Evolutionary conservation across 2,888 invertebrate species (phyloP).

Genomic region (Lasioglossum vierecki): DNA sequence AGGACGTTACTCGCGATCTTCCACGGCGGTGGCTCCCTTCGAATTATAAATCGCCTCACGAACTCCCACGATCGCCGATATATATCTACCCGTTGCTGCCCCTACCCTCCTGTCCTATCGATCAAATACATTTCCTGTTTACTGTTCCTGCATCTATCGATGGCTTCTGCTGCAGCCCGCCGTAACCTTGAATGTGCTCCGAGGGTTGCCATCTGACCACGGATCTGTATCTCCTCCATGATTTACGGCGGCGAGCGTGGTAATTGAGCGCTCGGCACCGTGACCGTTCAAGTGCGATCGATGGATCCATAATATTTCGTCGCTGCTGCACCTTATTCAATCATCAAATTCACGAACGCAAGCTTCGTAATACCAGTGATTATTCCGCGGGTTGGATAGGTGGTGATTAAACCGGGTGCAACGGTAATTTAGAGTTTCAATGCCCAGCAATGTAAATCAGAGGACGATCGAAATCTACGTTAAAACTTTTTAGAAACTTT

Average conservation of each 20-base stretch:
- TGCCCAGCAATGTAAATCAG: background rate
- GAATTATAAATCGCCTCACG: conserved; percentile 75
- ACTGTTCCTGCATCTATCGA: conserved; percentile 71
- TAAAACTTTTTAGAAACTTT: background rate
- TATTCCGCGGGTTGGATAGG: background rate
- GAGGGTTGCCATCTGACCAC: conserved; percentile 70
- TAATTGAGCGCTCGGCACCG: conserved; percentile 70
- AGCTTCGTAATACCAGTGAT: background rate
- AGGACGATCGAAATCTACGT: background rate
- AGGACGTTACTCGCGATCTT: conserved; percentile 71
- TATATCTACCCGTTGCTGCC: conserved; percentile 51
- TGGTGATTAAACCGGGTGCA: background rate
- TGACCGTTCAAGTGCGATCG: conserved; percentile 31
- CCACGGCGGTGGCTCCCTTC: conserved; percentile 63
- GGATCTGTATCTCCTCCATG: conserved; percentile 76
- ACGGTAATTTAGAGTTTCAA: background rate
- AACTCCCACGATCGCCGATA: conserved; percentile 76
- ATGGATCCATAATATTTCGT: conserved; percentile 41
- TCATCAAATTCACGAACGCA: background rate
- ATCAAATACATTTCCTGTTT: conserved; percentile 75
- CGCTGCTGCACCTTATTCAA: conserved; percentile 14
- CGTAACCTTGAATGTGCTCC: conserved; percentile 73
- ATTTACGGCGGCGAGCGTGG: conserved; percentile 69
- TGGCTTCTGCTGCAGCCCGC: conserved; percentile 66
- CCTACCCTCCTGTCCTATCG: conserved; percentile 57